A percentile compares a stretch with the other conserved stretches of the same genome.
phyloP scores from a whole-genome alignment of 2,888 invertebrate genomes.

The Chymomyza caudatula region DNA sequence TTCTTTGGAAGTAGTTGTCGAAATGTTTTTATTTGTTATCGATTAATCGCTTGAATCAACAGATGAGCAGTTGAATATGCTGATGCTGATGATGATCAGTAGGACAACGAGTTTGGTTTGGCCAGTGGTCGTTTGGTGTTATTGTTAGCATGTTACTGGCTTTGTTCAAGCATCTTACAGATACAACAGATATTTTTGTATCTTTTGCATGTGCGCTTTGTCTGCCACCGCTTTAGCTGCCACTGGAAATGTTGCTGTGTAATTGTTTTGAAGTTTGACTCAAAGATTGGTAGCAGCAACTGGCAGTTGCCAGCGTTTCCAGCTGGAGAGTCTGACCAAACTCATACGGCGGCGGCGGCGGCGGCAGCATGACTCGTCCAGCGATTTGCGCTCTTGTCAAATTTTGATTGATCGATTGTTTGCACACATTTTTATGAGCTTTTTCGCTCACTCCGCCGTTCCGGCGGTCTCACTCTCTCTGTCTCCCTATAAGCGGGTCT shows the following conservation, averaged over 20 bases:
- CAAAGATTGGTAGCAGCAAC: conserved; percentile 68
- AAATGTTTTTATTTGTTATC: conserved; percentile 72
- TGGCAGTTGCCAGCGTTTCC: conserved; percentile 44
- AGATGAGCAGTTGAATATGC: conserved; percentile 33
- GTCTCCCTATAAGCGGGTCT: neutral
- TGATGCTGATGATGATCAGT: no score
- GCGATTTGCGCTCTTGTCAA: conserved; percentile 56
- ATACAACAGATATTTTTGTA: conserved; percentile 3
- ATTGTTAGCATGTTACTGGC: neutral
- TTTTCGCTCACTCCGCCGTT: conserved; percentile 21
- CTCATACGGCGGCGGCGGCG: neutral
- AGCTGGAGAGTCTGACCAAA: neutral
- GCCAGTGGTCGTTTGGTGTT: neutral
- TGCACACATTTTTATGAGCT: conserved; percentile 71
- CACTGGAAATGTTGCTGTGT: conserved; percentile 65
- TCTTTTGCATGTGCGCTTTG: conserved; percentile 44
- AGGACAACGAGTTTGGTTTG: neutral
- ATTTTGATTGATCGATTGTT: conserved; percentile 71
- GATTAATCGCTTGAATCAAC: conserved; percentile 70
- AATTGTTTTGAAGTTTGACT: conserved; percentile 69
- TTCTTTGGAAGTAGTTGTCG: conserved; percentile 70
- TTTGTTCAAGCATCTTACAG: neutral
- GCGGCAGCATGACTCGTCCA: conserved; percentile 1
- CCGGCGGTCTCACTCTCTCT: neutral
- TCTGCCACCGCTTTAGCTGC: neutral